Base-by-base conservation (phyloP, 2,113 vertebrate species). In the Lota lota region DNA sequence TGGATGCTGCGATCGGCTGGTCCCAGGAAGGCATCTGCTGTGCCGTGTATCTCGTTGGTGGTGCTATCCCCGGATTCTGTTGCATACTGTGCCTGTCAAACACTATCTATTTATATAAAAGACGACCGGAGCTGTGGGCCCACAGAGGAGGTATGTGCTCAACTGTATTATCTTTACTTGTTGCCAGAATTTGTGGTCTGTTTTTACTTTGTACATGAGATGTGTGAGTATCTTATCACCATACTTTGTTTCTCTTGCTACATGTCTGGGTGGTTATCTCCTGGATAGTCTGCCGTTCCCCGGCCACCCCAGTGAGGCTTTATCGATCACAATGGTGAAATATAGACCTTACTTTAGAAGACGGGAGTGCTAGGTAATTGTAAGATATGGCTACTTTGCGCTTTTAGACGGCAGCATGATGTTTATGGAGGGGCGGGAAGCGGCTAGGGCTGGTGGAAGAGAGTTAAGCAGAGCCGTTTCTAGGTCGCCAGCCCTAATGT, bases 11-110 rank as follows among this genome's bases (percentile, higher is more conserved):
- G 60, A 64, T 74, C 79, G 80, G 84, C 83, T 82, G 80, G 83
- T 85, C 86, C 79, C 75, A 70, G 78, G 80, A 83, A 87, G 85
- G 82, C 88, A 84, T 90, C 90, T 88, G 87, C 70, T 70, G 66
- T 70, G 67, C 28, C 28, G 28, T 33, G n/a, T 58, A n/a, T 76
- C 82, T 85, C 72, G 65, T 68, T 74, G 81, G 76, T 70, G 83
- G 85, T 84, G 77, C 83, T 75, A 70, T 78, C 77, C 64, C 24
- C 73, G 74, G 83, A 75, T 81, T 73, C 69, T 80, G 82, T 81
- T 78, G 76, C 56, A 19, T 67, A 69, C 21, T 68, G 73, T 77
- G 77, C 65, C 64, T 64, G 71, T 76, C 67, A 80, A 72, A 79
- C 79, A 85, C 70, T 64, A 69, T 70, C 14, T 68, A 47, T 12